Conservation (phyloP, 2,888 invertebrate species). For the Agriopis marginaria region DNA sequence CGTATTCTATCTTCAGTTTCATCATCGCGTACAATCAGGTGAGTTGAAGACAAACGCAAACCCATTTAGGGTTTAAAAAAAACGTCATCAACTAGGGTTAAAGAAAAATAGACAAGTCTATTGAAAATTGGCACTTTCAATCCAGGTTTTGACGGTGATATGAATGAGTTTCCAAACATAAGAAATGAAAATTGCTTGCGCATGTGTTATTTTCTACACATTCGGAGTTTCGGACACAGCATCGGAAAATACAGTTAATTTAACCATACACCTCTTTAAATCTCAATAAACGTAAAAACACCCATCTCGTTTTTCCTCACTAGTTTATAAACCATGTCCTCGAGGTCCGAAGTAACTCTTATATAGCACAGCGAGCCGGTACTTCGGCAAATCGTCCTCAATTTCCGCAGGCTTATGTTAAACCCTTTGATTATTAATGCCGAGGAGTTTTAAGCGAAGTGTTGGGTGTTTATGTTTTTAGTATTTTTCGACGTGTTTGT, state of each 20-base stretch:
- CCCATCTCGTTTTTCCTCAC: neutral
- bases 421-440: slow-evolving; percentile 25
- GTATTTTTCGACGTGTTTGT: neutral
- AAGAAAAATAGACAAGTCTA: too few species aligned
- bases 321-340: slow-evolving; percentile 11
- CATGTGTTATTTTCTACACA: neutral
- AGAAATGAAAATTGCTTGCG: too few species aligned
- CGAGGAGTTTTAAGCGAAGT: slow-evolving; percentile 16
- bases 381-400: slow-evolving; percentile 27
- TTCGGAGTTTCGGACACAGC: too few species aligned
- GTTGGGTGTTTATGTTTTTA: neutral
- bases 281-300: neutral
- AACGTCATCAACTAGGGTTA: too few species aligned
- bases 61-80: too few species aligned
- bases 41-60: too few species aligned
- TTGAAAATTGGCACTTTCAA: too few species aligned
- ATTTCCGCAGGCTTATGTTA: slow-evolving; percentile 27
- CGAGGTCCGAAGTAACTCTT: slow-evolving; percentile 5
- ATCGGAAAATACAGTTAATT: too few species aligned
- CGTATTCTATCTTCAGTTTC: too few species aligned
- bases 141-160: too few species aligned
- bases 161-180: too few species aligned
- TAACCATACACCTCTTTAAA: neutral
- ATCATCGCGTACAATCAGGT: too few species aligned
- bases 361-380: neutral